phyloP scores from a whole-genome alignment of 1,140 invertebrate species.

The Aphelinus certus region DNA sequence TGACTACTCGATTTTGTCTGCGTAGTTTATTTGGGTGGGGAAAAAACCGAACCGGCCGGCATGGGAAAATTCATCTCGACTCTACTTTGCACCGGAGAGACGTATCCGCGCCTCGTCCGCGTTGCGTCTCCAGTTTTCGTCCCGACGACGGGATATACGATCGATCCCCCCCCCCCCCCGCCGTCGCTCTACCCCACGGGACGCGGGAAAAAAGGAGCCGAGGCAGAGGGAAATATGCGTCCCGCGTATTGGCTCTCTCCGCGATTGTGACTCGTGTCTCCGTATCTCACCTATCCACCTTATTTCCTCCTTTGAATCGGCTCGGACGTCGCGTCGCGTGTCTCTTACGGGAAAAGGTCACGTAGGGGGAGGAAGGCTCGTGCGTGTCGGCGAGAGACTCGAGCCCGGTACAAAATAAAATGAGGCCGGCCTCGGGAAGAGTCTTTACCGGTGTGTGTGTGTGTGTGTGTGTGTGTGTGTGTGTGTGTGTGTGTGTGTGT shows the following conservation, averaged over 20 bases:
- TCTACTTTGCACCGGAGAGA: not conserved
- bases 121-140: slow-evolving; percentile 2
- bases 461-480: too few species aligned
- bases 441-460: too few species aligned
- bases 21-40: too few species aligned
- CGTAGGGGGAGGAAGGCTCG: slow-evolving; percentile 3
- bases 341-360: slow-evolving; percentile 16
- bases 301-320: not conserved
- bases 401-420: not conserved
- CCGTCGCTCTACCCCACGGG: not conserved
- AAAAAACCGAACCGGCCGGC: too few species aligned
- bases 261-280: not conserved
- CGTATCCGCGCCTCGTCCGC: not conserved
- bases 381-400: slow-evolving; percentile 11
- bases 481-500: too few species aligned
- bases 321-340: slow-evolving; percentile 1
- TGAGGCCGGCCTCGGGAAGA: too few species aligned
- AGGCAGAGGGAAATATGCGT: slow-evolving; percentile 1
- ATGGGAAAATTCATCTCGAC: too few species aligned
- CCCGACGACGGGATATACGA: slow-evolving; percentile 5
- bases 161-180: not conserved
- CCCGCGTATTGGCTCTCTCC: not conserved
- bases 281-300: not conserved
- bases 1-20: too few species aligned
- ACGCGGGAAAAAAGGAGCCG: not conserved